Base-by-base conservation (phyloP, 2,797 vertebrate species). In the Corythornis leucogaster region DNA sequence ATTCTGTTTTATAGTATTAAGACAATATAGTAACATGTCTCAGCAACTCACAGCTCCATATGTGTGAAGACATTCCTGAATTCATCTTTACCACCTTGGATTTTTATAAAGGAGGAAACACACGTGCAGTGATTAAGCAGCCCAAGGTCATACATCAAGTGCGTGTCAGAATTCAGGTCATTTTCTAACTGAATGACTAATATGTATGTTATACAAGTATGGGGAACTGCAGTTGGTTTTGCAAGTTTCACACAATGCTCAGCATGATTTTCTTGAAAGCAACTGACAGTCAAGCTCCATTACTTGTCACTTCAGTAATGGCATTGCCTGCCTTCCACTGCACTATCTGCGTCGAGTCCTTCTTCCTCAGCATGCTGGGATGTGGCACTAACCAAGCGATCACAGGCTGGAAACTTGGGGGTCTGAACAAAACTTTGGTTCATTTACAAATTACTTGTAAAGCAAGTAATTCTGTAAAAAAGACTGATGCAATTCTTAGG, bases 1-100 rank as follows among this genome's bases (percentile, higher is more conserved):
- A 76, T 81, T 87, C 31, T 71, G 21, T 11, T 89, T 84, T 55
- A 71, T 18, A 77, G 45, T 30, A 51, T 58, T 89, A 90, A 66
- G 59, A 45, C 88, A 90, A 46, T 79, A 84, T 53, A 86, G 83
- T 30, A 90, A 78, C 83, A 74, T 64, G 67, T 8, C 86, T 92
- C 81, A 88, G 61, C 75, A 91, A 68, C 28, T 67, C 48, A 22
- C 66, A 81, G 63, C 86, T 90, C 70, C 38, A 4, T 45, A 83
- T 87, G n/a, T 46, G 64, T 69, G 12, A 89, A 48, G 70, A n/a
- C 68, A 35, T 51, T 89, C 83, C 85, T 92, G 66, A 89, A 38
- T 51, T 22, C 74, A 76, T 33, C 69, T 84, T 76, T 91, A 88
- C 40, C 43, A 66, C 73, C 55, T 66, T 30, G 21, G 6, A 75